Evolutionary conservation across 2,797 vertebrate species (phyloP).

Genomic region (Luscinia luscinia): DNA sequence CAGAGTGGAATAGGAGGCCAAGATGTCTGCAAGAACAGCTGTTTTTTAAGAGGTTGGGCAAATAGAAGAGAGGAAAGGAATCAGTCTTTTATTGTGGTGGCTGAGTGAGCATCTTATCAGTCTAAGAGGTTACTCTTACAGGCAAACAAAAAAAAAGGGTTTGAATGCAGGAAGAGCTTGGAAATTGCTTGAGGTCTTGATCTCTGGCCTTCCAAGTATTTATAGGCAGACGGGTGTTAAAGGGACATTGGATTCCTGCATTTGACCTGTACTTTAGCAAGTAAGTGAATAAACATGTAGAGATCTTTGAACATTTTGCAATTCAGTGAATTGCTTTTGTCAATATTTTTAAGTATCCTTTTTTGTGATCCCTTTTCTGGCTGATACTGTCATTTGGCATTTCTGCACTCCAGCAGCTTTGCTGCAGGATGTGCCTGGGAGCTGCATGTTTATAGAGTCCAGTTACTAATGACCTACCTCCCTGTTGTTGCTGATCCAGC

Average conservation of each 20-base stretch:
- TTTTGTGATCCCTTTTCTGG: not conserved
- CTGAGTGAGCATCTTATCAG: not conserved
- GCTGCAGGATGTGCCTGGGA: not conserved
- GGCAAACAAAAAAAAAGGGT: not conserved
- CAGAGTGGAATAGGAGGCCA: not conserved
- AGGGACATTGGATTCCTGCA: not conserved
- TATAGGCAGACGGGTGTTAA: not conserved
- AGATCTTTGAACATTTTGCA: not conserved
- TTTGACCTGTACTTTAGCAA: not conserved
- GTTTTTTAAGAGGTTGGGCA: not conserved
- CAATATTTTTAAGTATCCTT: not conserved
- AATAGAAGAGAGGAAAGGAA: not conserved
- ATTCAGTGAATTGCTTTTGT: rapidly evolving
- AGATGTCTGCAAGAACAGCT: not conserved
- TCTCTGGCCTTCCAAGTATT: not conserved
- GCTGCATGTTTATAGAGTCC: not conserved
- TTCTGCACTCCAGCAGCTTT: not conserved
- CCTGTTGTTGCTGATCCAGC: not conserved
- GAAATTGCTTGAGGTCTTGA: not conserved
- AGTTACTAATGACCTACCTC: not conserved
- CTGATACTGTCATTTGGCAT: not conserved
- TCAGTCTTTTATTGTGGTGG: not conserved
- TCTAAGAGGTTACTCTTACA: not conserved
- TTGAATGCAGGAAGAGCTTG: not conserved
- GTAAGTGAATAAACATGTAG: not conserved